A percentile compares a stretch with the other conserved stretches of the same genome.
These are phyloP conservation scores for Crocodylus rhombifer DNA, from an alignment of 2,797 vertebrate species.

Conservation along the genomic window DNA sequence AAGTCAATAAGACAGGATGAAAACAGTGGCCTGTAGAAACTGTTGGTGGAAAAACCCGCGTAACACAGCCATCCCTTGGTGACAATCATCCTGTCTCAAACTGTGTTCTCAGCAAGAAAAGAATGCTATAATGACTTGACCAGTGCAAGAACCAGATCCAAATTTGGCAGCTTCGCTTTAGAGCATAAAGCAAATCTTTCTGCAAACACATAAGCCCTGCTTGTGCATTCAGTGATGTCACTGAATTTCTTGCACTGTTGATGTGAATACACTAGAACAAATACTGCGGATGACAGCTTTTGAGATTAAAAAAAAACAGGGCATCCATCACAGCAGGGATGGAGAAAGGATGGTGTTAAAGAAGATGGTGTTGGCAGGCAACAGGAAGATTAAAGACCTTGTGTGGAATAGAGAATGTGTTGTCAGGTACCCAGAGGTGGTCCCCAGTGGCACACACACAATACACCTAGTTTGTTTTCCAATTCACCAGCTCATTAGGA, in stretches of 20 bases:
- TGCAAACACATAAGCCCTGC: not conserved
- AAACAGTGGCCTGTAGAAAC: fast-evolving
- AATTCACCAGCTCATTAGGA: not conserved
- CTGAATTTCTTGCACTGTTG: too few relatives aligned
- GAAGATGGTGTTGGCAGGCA: not conserved
- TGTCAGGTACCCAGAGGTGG: not conserved
- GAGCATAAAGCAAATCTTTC: not conserved
- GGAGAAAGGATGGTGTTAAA: not conserved
- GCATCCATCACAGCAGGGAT: not conserved
- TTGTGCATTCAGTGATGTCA: not conserved
- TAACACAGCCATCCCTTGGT: not conserved
- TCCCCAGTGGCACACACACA: not conserved
- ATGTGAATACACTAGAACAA: not conserved
- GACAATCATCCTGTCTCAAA: not conserved
- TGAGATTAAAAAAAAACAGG: not conserved
- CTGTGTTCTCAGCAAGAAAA: not conserved
- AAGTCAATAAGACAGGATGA: fast-evolving
- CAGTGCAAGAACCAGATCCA: not conserved
- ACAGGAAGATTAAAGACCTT: not conserved
- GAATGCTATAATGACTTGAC: not conserved
- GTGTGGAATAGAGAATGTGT: not conserved
- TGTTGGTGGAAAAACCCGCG: not conserved
- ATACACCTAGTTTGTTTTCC: not conserved
- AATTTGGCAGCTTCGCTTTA: not conserved
- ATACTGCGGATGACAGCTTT: not conserved